Evolutionary conservation across 2,888 invertebrate species (phyloP).

Genomic region (Ectemnius continuus): DNA sequence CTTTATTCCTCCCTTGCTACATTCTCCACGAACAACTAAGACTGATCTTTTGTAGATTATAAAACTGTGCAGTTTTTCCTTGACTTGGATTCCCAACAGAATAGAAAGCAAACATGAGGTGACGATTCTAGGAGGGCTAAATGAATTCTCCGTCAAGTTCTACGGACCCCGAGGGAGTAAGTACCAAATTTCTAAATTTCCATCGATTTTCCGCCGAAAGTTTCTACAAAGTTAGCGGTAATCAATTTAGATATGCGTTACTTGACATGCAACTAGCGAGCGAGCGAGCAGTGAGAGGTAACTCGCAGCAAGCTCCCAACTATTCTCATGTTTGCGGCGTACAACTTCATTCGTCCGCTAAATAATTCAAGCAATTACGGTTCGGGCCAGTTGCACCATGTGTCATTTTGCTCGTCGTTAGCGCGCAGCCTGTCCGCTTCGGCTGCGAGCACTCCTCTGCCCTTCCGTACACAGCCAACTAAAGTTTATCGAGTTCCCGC

Average conservation of each 20-base stretch:
- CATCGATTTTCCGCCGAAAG: too few relatives aligned
- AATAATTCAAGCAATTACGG: conserved; percentile 4
- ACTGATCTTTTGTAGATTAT: too few relatives aligned
- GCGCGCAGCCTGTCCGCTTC: not conserved
- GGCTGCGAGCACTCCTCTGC: not conserved
- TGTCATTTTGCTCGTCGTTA: conserved; percentile 6
- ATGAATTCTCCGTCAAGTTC: conserved; percentile 99
- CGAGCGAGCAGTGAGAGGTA: not conserved
- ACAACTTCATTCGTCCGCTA: not conserved
- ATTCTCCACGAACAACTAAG: too few relatives aligned
- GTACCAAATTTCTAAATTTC: conserved; percentile 74
- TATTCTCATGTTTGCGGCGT: conserved; percentile 3
- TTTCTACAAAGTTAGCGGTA: too few relatives aligned
- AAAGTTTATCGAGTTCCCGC: conserved; percentile 16
- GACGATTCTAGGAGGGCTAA: conserved; percentile 97
- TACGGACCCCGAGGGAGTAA: conserved; percentile 98
- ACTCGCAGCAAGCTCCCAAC: not conserved
- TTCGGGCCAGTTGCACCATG: not conserved
- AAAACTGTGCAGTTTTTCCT: conserved; percentile 29
- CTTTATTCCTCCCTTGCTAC: too few relatives aligned
- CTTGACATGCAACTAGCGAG: too few relatives aligned
- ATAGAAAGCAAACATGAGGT: conserved; percentile 99
- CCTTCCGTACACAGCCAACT: not conserved
- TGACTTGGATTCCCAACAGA: conserved; percentile 78
- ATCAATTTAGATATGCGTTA: too few relatives aligned